Conservation (phyloP, 2,113 vertebrate genomes). For the Oryzias javanicus region DNA sequence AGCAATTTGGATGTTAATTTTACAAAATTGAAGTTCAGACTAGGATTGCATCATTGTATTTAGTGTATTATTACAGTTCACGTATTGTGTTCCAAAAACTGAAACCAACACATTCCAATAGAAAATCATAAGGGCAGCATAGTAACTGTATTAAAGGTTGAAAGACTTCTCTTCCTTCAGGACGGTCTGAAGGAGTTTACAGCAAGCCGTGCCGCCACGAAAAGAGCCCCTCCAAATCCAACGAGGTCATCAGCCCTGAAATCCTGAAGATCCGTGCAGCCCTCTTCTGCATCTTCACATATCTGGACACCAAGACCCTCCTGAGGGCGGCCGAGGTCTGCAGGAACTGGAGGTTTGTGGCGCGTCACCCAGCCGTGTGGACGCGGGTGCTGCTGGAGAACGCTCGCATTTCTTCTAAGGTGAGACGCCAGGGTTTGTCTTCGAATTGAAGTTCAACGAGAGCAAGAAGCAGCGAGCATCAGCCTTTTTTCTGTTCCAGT, state of each 20-base stretch:
- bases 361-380: slow-evolving; percentile 94
- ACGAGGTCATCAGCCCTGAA: slow-evolving; percentile 96
- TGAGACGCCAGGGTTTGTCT: slow-evolving; percentile 16
- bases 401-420: slow-evolving; percentile 91
- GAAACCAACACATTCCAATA: background rate
- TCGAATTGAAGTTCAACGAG: background rate
- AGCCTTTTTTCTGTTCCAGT: slow-evolving; percentile 68
- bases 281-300: slow-evolving; percentile 98
- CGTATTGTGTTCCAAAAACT: no score
- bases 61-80: background rate
- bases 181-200: slow-evolving; percentile 71
- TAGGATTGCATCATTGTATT: no score
- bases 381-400: slow-evolving; percentile 95
- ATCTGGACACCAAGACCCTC: slow-evolving; percentile 94
- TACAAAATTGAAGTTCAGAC: no score
- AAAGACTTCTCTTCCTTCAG: slow-evolving; percentile 30
- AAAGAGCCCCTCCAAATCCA: slow-evolving; percentile 86
- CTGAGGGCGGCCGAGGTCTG: slow-evolving; percentile 90
- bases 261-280: slow-evolving; percentile 96
- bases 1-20: no score
- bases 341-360: slow-evolving; percentile 96
- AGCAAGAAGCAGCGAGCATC: background rate
- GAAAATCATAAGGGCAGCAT: background rate
- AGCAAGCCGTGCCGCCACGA: slow-evolving; percentile 79
- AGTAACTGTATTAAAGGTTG: background rate